Conservation (phyloP, 2,888 invertebrate species). For the Lymantria dispar region DNA sequence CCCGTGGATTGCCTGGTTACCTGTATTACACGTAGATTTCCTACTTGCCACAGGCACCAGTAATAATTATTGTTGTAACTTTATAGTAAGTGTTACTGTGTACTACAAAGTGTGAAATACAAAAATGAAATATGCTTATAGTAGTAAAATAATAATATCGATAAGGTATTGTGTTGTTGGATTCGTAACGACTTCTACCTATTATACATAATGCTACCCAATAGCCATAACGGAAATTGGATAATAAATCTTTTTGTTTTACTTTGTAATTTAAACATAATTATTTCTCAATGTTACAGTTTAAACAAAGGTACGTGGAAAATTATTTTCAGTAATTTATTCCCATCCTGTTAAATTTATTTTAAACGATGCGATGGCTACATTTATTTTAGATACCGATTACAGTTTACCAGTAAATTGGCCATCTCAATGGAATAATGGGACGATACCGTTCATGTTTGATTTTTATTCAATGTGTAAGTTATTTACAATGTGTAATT, state of each 20-base stretch:
- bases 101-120: too few relatives aligned
- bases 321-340: conserved; percentile 10
- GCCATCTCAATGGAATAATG: conserved; percentile 54
- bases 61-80: too few relatives aligned
- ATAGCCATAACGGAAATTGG: conserved; percentile 40
- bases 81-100: too few relatives aligned
- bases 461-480: conserved; percentile 59
- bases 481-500: conserved; percentile 18
- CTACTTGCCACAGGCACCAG: too few relatives aligned
- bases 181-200: conserved; percentile 21
- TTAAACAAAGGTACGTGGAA: conserved; percentile 35
- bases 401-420: conserved; percentile 40
- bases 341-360: conserved; percentile 1
- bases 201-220: conserved; percentile 24
- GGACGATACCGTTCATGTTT: conserved; percentile 51
- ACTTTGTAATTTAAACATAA: conserved; percentile 46
- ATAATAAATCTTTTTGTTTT: conserved; percentile 49
- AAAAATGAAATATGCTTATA: conserved; percentile 37
- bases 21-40: too few relatives aligned
- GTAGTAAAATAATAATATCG: conserved; percentile 42
- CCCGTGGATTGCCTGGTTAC: too few relatives aligned
- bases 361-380: conserved; percentile 10
- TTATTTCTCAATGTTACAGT: conserved; percentile 38
- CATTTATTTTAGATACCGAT: conserved; percentile 33
- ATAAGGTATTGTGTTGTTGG: conserved; percentile 26